Percentiles rank a stretch among this genome's conserved stretches.
Conservation (phyloP, 1,140 invertebrate genomes). For the Cardiocondyla obscurior region DNA sequence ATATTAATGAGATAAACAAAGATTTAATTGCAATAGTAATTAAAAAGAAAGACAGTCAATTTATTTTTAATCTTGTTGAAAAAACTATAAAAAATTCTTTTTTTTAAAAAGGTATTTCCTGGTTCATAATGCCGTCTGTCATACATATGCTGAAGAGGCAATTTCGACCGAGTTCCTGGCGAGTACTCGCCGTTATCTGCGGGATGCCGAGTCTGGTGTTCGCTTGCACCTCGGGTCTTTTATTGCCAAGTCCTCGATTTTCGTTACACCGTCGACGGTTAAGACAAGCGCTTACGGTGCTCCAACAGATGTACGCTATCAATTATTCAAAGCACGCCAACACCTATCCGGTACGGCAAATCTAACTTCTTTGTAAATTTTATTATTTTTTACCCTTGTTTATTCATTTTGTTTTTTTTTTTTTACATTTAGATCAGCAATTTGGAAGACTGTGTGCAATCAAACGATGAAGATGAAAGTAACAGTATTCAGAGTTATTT, state of each 20-base stretch:
- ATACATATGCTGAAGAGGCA: slow-evolving; percentile 62
- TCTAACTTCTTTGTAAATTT: not conserved
- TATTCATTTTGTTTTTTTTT: not conserved
- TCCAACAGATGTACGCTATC: slow-evolving; percentile 74
- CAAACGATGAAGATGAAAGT: slow-evolving; percentile 41
- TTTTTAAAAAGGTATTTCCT: slow-evolving; percentile 64
- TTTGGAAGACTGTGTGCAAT: slow-evolving; percentile 55
- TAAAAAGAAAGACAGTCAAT: not conserved
- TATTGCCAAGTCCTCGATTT: slow-evolving; percentile 70
- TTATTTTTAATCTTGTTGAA: not conserved
- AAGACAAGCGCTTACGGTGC: slow-evolving; percentile 63
- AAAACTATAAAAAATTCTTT: not conserved
- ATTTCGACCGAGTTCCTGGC: slow-evolving; percentile 74
- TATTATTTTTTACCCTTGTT: slow-evolving; percentile 1
- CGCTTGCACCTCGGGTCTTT: slow-evolving; percentile 66
- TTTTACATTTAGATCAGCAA: slow-evolving; percentile 46
- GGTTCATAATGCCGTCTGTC: slow-evolving; percentile 71
- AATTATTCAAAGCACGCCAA: slow-evolving; percentile 73
- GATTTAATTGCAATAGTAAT: not conserved
- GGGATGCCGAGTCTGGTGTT: slow-evolving; percentile 69
- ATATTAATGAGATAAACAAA: not conserved
- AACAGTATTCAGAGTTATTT: slow-evolving; percentile 45
- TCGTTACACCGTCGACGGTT: slow-evolving; percentile 65
- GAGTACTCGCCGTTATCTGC: slow-evolving; percentile 68
- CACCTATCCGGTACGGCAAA: slow-evolving; percentile 67